Base-by-base conservation (phyloP, 2,888 invertebrate species). In the Melanotus villosus region DNA sequence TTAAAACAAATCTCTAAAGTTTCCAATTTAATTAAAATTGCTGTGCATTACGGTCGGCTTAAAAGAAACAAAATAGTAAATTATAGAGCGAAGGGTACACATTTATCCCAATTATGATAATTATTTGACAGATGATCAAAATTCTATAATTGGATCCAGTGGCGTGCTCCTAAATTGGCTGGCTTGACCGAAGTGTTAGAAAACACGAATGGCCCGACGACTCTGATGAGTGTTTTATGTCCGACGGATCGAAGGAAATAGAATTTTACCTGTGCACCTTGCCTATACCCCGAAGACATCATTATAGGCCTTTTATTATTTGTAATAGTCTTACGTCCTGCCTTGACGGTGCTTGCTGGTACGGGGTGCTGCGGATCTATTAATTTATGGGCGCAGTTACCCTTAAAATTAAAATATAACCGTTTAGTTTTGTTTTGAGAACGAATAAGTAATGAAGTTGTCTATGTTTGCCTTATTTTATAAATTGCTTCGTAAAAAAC, bases 81-180 rank as follows among this genome's bases (percentile, higher is more conserved):
- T 69, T 69, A 69, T 69, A 69, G 64, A 54, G 68, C 64, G 60
- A 68, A 64, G 65, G 65, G 64, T 69, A 59, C 30, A 59, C 68
- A 69, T 69, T 69, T 69, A 58, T 69, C 32, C 59, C 68, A 65
- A 69, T 69, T 69, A 69, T 65, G 65, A 69, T 69, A 65, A 69
- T 69, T 65, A 64, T 64, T 65, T 69, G 68, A 69, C 68, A 69
- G 68, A 69, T 69, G 68, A 69, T 69, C 68, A 65, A 64, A 69
- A 32, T 59, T 52, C 52, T 64, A 65, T 69, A 69, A 69, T 69
- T 69, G 65, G 64, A 65, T 65, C 18, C 68, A 65, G 59, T 64
- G 68, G 65, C 59, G 68, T 54, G 21, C 65, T 1, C n/a, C 9
- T n/a, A 5, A 3, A 18, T 18, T 12, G 21, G 32, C 16, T n/a